phyloP scores from a whole-genome alignment of 2,888 invertebrate genomes.

The Xestia ashworthii region DNA sequence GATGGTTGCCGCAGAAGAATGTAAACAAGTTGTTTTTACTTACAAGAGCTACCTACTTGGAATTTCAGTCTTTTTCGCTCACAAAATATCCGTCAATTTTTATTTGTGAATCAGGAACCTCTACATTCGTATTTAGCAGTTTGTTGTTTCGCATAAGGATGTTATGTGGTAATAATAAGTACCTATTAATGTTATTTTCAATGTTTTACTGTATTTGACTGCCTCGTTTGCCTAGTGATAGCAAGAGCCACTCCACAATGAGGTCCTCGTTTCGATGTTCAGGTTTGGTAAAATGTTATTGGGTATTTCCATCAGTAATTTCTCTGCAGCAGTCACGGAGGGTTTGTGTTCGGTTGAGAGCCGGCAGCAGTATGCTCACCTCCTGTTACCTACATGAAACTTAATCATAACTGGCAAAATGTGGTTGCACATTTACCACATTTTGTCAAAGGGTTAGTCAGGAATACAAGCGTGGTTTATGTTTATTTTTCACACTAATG shows the following conservation, averaged over 20 bases:
- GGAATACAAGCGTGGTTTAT: not conserved
- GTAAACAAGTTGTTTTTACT: conserved; percentile 70
- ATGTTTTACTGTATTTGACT: no score
- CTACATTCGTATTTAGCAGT: not conserved
- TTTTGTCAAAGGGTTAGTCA: not conserved
- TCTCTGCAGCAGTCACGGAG: not conserved
- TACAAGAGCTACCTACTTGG: conserved; percentile 55
- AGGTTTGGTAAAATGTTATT: not conserved
- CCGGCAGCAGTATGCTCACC: not conserved
- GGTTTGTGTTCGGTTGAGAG: not conserved
- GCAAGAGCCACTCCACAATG: not conserved
- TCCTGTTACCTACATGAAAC: not conserved
- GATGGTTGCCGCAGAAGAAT: conserved; percentile 59
- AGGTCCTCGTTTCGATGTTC: not conserved
- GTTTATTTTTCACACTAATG: not conserved
- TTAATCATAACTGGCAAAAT: not conserved
- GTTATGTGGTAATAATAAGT: not conserved
- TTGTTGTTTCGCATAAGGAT: not conserved
- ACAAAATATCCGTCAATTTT: not conserved
- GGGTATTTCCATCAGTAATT: not conserved
- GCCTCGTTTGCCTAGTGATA: no score
- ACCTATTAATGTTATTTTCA: no score
- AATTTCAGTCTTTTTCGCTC: conserved; percentile 1
- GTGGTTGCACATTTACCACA: not conserved
- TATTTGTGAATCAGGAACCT: conserved; percentile 2